Evolutionary conservation across 2,888 invertebrate genomes (phyloP).

Genomic region (Stenchaetothrips biformis): DNA sequence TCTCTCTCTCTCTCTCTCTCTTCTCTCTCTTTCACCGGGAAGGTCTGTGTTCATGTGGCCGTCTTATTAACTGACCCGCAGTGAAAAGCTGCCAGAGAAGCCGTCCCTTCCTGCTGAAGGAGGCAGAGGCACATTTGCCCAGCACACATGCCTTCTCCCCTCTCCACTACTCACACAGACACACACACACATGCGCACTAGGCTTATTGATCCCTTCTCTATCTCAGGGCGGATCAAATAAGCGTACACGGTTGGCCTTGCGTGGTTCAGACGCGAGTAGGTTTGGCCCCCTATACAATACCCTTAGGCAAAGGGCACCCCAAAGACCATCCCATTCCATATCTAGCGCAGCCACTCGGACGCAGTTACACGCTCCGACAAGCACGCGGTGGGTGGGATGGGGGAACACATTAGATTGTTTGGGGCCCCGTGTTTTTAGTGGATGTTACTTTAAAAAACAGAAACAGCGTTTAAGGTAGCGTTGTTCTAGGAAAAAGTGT

Average conservation of each 20-base stretch:
- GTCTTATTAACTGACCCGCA: slow-evolving; percentile 7
- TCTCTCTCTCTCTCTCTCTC: neutral
- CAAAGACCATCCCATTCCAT: neutral
- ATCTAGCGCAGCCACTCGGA: neutral
- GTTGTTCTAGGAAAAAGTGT: too few species aligned
- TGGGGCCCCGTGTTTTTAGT: too few species aligned
- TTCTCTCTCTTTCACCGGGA: neutral
- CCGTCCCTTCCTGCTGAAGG: too few species aligned
- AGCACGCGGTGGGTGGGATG: too few species aligned
- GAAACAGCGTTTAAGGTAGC: too few species aligned
- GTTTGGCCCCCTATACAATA: neutral
- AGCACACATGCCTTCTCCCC: neutral
- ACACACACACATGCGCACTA: neutral
- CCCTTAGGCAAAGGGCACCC: neutral
- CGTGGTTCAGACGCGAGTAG: neutral
- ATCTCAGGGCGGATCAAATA: neutral
- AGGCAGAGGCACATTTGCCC: neutral
- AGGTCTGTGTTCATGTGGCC: neutral
- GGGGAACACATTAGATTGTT: too few species aligned
- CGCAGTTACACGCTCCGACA: too few species aligned
- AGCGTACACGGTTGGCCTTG: neutral
- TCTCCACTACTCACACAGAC: neutral
- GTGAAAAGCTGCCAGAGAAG: neutral
- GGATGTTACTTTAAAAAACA: too few species aligned
- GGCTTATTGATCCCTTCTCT: neutral